phyloP scores from a whole-genome alignment of 1,140 invertebrate species.

The Popillia japonica region DNA sequence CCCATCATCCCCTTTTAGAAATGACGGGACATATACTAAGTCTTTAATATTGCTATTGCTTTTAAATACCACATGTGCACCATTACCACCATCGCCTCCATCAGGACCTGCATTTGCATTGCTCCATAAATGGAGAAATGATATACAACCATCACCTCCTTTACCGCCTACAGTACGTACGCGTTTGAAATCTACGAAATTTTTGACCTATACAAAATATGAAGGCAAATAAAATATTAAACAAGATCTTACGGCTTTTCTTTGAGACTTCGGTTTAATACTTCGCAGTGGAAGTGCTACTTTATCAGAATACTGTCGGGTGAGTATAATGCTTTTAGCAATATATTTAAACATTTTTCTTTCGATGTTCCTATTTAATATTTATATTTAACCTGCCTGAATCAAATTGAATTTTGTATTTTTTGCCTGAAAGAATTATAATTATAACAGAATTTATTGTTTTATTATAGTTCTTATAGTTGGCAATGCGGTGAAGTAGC shows the following conservation, averaged over 20 bases:
- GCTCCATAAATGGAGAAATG: slow-evolving; percentile 79
- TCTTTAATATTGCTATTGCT: slow-evolving; percentile 75
- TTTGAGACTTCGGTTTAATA: slow-evolving; percentile 64
- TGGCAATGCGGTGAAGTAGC: not conserved
- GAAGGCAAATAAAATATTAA: not conserved
- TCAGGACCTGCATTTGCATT: slow-evolving; percentile 93
- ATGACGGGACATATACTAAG: slow-evolving; percentile 71
- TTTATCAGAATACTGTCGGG: slow-evolving; percentile 44
- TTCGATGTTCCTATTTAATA: not conserved
- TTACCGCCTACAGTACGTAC: slow-evolving; percentile 78
- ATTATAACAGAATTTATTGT: not conserved
- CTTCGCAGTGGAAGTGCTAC: slow-evolving; percentile 61
- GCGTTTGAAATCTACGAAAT: slow-evolving; percentile 74
- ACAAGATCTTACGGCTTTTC: slow-evolving; percentile 53
- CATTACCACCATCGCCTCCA: slow-evolving; percentile 96
- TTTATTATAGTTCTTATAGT: not conserved
- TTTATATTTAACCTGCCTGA: not conserved
- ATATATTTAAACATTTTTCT: not conserved
- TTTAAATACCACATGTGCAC: slow-evolving; percentile 95
- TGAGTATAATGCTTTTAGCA: not conserved
- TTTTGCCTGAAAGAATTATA: not conserved
- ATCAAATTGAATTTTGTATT: not conserved
- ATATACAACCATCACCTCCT: slow-evolving; percentile 92
- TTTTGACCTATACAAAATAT: slow-evolving; percentile 62
- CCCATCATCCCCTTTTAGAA: slow-evolving; percentile 74